Evolutionary conservation across 1,140 invertebrate species (phyloP).

Genomic region (Aphelinus atriplicis): DNA sequence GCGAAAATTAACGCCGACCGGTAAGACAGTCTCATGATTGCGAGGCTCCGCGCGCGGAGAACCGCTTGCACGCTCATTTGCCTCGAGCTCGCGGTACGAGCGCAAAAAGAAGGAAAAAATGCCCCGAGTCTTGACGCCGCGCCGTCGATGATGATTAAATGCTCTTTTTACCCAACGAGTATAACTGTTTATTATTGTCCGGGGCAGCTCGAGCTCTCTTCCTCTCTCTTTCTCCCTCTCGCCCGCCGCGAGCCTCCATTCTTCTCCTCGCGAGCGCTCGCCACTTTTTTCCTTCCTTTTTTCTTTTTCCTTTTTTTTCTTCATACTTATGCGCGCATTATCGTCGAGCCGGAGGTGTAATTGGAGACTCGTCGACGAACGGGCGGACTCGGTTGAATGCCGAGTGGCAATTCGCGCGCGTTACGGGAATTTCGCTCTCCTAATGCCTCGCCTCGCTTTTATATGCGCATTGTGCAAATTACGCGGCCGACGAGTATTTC

Average conservation of each 20-base stretch:
- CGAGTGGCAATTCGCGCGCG: background rate
- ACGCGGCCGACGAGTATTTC: too few relatives aligned
- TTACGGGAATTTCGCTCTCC: background rate
- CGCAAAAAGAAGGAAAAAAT: background rate
- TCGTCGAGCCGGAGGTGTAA: background rate
- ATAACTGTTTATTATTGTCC: slow-evolving; percentile 25
- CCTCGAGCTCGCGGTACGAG: background rate
- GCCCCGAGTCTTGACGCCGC: background rate
- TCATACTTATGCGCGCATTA: background rate
- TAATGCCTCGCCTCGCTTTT: background rate
- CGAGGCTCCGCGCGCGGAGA: background rate
- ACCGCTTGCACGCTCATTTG: too few relatives aligned
- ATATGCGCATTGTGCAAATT: too few relatives aligned
- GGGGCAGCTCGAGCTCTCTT: too few relatives aligned
- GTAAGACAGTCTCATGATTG: too few relatives aligned
- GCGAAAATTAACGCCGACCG: too few relatives aligned
- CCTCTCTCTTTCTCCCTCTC: background rate
- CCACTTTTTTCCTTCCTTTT: too few relatives aligned
- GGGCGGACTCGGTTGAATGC: too few relatives aligned
- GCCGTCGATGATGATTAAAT: slow-evolving; percentile 19
- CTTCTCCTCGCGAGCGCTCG: background rate
- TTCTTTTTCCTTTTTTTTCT: too few relatives aligned
- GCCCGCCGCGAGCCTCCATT: background rate
- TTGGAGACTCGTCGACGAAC: background rate
- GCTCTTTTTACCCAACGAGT: background rate